Conservation (phyloP, 2,797 vertebrate genomes). For the Chiloscyllium punctatum region DNA sequence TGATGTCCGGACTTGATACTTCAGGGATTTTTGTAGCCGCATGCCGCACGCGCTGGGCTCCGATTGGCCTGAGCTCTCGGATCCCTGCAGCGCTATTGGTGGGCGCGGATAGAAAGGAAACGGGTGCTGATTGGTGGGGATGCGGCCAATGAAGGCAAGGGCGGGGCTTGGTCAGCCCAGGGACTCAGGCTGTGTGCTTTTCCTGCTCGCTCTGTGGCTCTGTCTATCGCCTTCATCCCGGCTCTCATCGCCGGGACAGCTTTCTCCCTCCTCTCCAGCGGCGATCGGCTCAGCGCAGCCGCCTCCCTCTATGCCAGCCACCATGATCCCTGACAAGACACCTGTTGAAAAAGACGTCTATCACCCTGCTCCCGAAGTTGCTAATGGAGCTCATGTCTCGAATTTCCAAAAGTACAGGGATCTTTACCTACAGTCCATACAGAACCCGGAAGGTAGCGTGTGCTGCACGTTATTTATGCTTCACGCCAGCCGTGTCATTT, state of each 20-base stretch:
- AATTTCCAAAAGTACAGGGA: conserved; percentile 67
- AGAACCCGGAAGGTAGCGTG: conserved; percentile 57
- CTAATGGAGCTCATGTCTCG: conserved; percentile 56
- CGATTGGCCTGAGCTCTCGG: neutral
- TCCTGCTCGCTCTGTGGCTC: neutral
- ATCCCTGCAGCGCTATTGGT: neutral
- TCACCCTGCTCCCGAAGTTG: conserved; percentile 49
- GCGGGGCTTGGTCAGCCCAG: neutral
- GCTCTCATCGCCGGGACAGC: neutral
- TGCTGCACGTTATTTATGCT: neutral
- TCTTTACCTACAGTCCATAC: conserved; percentile 59
- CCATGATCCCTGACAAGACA: conserved; percentile 64
- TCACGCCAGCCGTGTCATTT: neutral
- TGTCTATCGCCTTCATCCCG: too few relatives aligned
- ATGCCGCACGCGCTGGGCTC: neutral
- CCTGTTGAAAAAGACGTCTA: conserved; percentile 56
- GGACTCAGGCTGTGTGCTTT: too few relatives aligned
- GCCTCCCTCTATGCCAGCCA: neutral
- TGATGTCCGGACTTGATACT: neutral
- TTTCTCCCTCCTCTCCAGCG: neutral
- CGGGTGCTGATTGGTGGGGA: neutral
- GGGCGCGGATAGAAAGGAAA: neutral
- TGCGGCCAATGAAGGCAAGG: neutral
- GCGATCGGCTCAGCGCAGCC: neutral
- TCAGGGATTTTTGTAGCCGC: neutral